phyloP scores from a whole-genome alignment of 2,113 vertebrate genomes.

The Tragelaphus buxtoni region DNA sequence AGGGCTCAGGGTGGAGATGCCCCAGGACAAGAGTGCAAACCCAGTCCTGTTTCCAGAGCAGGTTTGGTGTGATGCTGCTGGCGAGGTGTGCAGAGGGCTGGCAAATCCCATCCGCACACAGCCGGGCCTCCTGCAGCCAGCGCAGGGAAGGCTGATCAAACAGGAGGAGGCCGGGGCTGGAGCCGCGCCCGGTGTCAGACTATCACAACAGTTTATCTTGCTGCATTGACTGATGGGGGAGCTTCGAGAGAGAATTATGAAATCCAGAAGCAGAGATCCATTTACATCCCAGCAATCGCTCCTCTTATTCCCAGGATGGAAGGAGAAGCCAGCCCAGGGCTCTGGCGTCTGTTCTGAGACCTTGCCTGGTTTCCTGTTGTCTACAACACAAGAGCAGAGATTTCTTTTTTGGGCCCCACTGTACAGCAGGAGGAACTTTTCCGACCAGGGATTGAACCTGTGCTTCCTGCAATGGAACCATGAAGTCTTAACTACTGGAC shows the following conservation, averaged over 20 bases:
- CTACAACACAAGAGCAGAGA: not conserved
- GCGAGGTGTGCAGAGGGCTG: not conserved
- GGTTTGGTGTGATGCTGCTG: not conserved
- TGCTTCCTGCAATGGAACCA: not conserved
- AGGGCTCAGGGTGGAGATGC: not conserved
- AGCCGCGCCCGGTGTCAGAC: not conserved
- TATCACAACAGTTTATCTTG: not conserved
- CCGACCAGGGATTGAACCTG: not conserved
- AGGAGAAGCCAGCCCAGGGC: not conserved
- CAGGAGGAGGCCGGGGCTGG: not conserved
- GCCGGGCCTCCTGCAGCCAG: not conserved
- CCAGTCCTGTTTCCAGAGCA: not conserved
- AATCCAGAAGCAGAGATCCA: not conserved
- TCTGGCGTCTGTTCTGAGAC: not conserved
- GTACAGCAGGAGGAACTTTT: not conserved
- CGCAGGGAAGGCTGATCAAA: not conserved
- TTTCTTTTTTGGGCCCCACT: not conserved
- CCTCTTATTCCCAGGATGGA: not conserved
- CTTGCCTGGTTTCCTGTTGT: not conserved
- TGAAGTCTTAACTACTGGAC: not conserved
- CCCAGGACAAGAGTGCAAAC: not conserved
- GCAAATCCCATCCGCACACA: fast-evolving
- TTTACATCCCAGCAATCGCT: not conserved
- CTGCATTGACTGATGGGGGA: not conserved
- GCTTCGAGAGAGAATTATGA: not conserved